These are phyloP conservation scores for Toxotes lorentzi DNA, from an alignment of 2,797 vertebrate species.

Conservation along the genomic window DNA sequence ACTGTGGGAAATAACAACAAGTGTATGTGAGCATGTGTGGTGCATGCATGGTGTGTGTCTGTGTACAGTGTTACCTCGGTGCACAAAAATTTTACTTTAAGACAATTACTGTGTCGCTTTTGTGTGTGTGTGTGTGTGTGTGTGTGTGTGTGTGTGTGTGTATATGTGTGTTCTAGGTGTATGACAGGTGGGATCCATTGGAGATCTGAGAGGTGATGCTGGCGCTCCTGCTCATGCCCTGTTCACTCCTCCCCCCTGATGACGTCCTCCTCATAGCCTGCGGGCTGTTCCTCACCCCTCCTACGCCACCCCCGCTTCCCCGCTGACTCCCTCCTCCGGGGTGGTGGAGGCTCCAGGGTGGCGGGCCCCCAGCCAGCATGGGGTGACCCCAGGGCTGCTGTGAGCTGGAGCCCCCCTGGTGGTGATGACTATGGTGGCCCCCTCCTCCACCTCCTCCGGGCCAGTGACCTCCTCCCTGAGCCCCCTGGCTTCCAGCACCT, in stretches of 20 bases:
- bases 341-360: conserved; percentile 95
- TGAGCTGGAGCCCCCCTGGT: conserved; percentile 82
- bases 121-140: conserved; percentile 32
- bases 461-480: conserved; percentile 78
- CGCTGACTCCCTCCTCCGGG: conserved; percentile 92
- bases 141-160: conserved; percentile 38
- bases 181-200: conserved; percentile 98
- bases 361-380: conserved; percentile 91
- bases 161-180: conserved; percentile 87
- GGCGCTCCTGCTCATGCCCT: conserved; percentile 99
- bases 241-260: conserved; percentile 96
- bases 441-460: conserved; percentile 72
- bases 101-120: conserved; percentile 27
- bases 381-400: conserved; percentile 95
- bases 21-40: conserved; percentile 43
- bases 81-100: conserved; percentile 34
- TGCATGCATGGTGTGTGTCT: conserved; percentile 50
- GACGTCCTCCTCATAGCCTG: conserved; percentile 97
- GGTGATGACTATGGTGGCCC: conserved; percentile 77
- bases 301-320: conserved; percentile 89
- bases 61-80: conserved; percentile 48
- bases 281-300: conserved; percentile 97
- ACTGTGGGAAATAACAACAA: conserved; percentile 21
- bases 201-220: conserved; percentile 99
- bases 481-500: conserved; percentile 84